Base-by-base conservation (phyloP, 2,888 invertebrate species). In the Chloroclysta siterata region DNA sequence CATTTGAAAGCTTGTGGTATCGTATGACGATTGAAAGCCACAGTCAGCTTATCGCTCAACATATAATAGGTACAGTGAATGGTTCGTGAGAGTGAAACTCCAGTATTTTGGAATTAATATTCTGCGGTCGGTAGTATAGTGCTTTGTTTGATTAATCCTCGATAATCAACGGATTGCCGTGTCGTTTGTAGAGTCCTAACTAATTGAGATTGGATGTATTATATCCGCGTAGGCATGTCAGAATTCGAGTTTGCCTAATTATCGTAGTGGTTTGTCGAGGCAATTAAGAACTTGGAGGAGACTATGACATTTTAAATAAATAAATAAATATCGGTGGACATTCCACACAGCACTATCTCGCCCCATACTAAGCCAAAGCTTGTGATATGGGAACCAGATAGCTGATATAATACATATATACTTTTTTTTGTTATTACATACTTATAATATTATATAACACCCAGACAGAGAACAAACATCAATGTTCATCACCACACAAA, bases 91-190 rank as follows among this genome's bases (percentile, higher is more conserved):
- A 36, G 36, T 42, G 57, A 51, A 41, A 51, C 50, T 42, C 13
- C 13, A 5, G 17, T 44, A 29, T 33, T 48, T 48, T 22, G n/a
- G 13, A 2, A 44, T 39, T 17, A 47, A 17, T 53, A 53, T n/a
- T 52, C 36, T 46, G 52, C 15, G 46, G 53, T 47, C 13, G 13
- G 17, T 39, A 29, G 39, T 41, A 41, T 48, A 48, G 47, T 48
- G 51, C 51, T 51, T 50, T 55, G 55, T 61, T 56, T 61, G 55
- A 55, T 46, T 51, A 55, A 56, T 61, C 15, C 14, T 33, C 56
- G 28, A 52, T 56, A 62, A 56, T 62, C 52, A 56, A 56, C 56
- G 61, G 54, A 61, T 61, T 55, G 51, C 61, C 60, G 41, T 55
- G 61, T 54, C 54, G 46, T 61, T 61, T 51, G 51, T 51, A 46